Base-by-base conservation (phyloP, 2,113 vertebrate genomes). In the Fregata magnificens region DNA sequence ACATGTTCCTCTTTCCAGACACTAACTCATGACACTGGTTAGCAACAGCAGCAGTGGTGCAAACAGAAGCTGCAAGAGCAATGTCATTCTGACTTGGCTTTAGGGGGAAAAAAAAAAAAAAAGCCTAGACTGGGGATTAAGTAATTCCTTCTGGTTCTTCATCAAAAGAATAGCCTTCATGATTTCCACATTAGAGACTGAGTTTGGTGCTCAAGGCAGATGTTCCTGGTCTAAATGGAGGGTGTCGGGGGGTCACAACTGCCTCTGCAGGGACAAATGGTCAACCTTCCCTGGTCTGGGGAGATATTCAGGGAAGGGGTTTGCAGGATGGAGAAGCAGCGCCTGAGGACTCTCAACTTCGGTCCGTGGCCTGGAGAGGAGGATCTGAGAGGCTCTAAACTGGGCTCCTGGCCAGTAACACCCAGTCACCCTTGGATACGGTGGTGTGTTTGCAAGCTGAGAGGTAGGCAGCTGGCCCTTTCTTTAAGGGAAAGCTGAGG, bases 21-120 rank as follows among this genome's bases (percentile, higher is more conserved):
- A 4, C 93, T 90, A 97, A 95, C 96, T 86, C 96, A 96, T 96
- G 96, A 97, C 92, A 71, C 63, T 50, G 82, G 93, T 73, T 95
- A 97, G 95, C 95, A 97, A 92, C 95, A 90, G 90, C 58, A 55
- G 59, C 21, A 26, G 89, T 84, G 80, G 79, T 0, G 2, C 94
- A 97, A 97, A 94, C 96, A 97, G 93, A 88, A 95, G 97, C 95
- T 96, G 67, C 67, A 95, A 95, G 56, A 94, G 95, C 95, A 83
- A 40, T 94, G 94, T 97, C 97, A 97, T 97, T 88, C 90, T 97
- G 97, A 97, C 94, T 95, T 78, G 56, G 63, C 90, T 81, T 74
- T 36, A 62, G 82, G 36, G 74, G n/a, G 10, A 4, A 16, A 22
- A 9, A 32, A 49, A 73, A 26, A 70, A 63, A 77, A 58, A 44